These are phyloP conservation scores for Porites cylindrica DNA, from an alignment of 92 coral and sea anemone species.

Conservation along the genomic window DNA sequence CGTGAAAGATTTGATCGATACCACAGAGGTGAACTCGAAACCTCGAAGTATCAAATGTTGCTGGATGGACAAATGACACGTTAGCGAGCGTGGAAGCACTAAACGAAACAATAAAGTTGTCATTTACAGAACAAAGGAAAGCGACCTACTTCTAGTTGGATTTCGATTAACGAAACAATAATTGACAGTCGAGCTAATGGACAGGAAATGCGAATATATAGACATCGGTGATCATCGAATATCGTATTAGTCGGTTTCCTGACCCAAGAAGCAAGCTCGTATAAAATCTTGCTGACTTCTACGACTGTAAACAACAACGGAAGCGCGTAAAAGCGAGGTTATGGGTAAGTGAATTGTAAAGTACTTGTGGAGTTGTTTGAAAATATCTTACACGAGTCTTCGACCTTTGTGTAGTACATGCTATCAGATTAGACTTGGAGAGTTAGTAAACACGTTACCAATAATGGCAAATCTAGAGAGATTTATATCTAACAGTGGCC, in stretches of 20 bases:
- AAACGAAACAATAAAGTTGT: slow-evolving; percentile 51
- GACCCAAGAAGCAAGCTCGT: neutral
- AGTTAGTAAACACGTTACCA: slow-evolving; percentile 47
- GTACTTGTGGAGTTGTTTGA: slow-evolving; percentile 18
- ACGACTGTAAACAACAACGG: neutral
- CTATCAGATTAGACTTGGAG: slow-evolving; percentile 44
- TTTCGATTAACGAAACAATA: slow-evolving; percentile 55
- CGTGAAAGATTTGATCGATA: slow-evolving; percentile 32
- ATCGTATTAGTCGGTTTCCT: slow-evolving; percentile 52
- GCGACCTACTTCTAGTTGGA: slow-evolving; percentile 51
- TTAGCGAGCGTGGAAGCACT: slow-evolving; percentile 26
- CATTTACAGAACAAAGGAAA: slow-evolving; percentile 49
- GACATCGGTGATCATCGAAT: slow-evolving; percentile 26
- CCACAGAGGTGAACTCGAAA: slow-evolving; percentile 31
- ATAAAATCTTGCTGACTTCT: neutral
- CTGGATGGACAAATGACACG: slow-evolving; percentile 33
- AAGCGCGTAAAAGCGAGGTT: neutral
- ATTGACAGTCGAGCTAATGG: slow-evolving; percentile 58
- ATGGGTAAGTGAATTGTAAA: slow-evolving; percentile 34
- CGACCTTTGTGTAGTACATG: slow-evolving; percentile 34
- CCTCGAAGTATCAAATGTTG: slow-evolving; percentile 51
- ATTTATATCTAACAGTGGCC: slow-evolving; percentile 47
- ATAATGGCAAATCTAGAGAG: slow-evolving; percentile 44
- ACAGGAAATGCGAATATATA: slow-evolving; percentile 58
- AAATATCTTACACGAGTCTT: neutral